Base-by-base conservation (phyloP, 2,113 vertebrate genomes). In the Fregata magnificens region DNA sequence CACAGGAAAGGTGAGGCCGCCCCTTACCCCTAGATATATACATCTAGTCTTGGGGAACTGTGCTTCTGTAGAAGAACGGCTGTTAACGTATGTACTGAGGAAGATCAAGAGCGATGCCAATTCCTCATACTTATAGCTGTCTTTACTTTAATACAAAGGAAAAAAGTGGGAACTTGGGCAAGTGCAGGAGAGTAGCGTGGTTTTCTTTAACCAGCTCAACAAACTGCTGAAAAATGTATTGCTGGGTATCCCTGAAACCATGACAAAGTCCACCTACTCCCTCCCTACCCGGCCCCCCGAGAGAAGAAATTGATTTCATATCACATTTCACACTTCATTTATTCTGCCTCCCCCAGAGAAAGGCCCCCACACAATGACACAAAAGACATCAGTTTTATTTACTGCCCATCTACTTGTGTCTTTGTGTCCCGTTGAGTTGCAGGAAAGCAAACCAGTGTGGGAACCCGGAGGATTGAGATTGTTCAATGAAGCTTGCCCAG, bases 251-350 rank as follows among this genome's bases (percentile, higher is more conserved):
- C 63, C 42, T 11, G 42, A 70, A 59, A 40, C 81, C 86, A 72
- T 13, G 66, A 65, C 95, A 69, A 93, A 96, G 55, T 61, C 69
- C 83, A 71, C 88, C 79, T 62, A 69, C 40, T 86, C 81, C 85
- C 84, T 77, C 36, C 73, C 86, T 49, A 16, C 19, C 11, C 1
- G 4, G 80, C 86, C 90, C 90, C 79, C 84, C 32, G 20, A 50
- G 97, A 97, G 96, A n/a, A 97, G 96, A 98, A 97, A 97, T 88
- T 76, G 97, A 97, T 98, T 98, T 98, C 94, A 96, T 97, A 95
- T 97, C 96, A 86, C 94, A 97, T 97, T 97, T 97, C 97, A 97
- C 95, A 96, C 90, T 97, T 92, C 91, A 72, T 95, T 97, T 97
- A 49, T 58, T 93, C 94, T 29, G 79, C 71, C 93, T 95, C 86